Percentiles rank a stretch among this genome's conserved stretches.
Evolutionary conservation across 2,888 invertebrate species (phyloP).

Genomic region (Ochropleura plecta): DNA sequence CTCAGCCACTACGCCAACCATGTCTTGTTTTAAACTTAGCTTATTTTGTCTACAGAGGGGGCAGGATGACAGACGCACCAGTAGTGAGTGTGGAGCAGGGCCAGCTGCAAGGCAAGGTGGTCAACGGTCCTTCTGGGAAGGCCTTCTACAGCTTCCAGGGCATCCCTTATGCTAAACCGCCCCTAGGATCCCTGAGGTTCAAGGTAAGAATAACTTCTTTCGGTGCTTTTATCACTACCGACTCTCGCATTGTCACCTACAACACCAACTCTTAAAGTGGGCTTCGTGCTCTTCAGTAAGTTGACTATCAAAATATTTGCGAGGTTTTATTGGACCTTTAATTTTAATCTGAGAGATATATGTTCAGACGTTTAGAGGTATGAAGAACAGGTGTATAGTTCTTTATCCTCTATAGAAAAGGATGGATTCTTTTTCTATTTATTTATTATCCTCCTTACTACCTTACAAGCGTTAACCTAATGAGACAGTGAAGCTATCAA

Average conservation of each 20-base stretch:
- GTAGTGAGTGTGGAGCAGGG: slow-evolving; percentile 84
- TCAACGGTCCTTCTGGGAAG: slow-evolving; percentile 79
- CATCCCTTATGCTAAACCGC: slow-evolving; percentile 87
- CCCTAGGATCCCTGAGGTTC: slow-evolving; percentile 85
- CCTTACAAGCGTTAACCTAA: no score
- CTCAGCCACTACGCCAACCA: no score
- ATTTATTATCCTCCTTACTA: no score
- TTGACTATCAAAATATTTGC: neutral
- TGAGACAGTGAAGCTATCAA: no score
- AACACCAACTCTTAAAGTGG: neutral
- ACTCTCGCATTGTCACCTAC: neutral
- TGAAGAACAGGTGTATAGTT: no score
- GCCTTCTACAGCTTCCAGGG: slow-evolving; percentile 87
- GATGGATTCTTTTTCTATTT: no score
- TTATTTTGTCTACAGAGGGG: slow-evolving; percentile 77
- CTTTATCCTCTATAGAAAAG: no score
- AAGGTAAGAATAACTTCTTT: slow-evolving; percentile 72
- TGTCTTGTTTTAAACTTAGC: neutral
- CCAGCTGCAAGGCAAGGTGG: slow-evolving; percentile 81
- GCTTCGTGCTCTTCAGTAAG: neutral
- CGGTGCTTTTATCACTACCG: neutral
- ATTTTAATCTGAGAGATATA: no score
- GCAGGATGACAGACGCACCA: slow-evolving; percentile 87
- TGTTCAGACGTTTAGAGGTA: no score
- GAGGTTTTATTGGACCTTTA: neutral